Evolutionary conservation across 2,888 invertebrate genomes (phyloP).

Genomic region (Heterodera filipjevi): DNA sequence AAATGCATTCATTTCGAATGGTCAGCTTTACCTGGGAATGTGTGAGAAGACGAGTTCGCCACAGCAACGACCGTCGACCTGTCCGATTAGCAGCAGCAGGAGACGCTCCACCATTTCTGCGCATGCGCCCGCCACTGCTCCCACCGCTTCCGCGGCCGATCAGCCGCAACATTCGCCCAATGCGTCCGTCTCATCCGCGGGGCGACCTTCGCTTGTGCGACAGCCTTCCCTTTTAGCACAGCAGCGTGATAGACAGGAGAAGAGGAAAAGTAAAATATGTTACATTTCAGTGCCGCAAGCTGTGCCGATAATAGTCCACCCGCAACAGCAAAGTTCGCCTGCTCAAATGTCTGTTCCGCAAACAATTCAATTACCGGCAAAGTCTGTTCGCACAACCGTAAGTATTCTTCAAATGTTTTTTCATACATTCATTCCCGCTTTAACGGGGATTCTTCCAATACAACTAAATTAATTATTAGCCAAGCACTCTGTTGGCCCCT

Average conservation of each 20-base stretch:
- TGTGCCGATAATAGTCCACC: neutral
- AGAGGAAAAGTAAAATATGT: too few relatives aligned
- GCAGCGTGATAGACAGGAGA: neutral
- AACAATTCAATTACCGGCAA: neutral
- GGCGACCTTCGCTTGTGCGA: neutral
- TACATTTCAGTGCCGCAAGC: neutral
- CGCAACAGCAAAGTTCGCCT: neutral
- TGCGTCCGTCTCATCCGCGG: neutral
- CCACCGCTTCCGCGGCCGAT: neutral
- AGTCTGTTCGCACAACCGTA: neutral
- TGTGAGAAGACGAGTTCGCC: constrained; percentile 11
- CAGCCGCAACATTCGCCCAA: neutral
- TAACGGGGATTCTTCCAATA: neutral
- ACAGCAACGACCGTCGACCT: neutral
- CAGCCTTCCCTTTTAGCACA: neutral
- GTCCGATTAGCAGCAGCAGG: constrained; percentile 17
- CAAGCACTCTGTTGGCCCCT: constrained; percentile 19
- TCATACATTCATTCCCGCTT: neutral
- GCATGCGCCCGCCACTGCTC: neutral
- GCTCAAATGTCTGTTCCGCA: neutral
- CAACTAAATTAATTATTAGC: neutral
- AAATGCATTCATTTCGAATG: neutral
- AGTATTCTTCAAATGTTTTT: neutral
- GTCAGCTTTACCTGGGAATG: constrained; percentile 26
- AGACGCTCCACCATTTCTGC: constrained; percentile 14